phyloP scores from a whole-genome alignment of 1,140 invertebrate species.

The Conus ventricosus region DNA sequence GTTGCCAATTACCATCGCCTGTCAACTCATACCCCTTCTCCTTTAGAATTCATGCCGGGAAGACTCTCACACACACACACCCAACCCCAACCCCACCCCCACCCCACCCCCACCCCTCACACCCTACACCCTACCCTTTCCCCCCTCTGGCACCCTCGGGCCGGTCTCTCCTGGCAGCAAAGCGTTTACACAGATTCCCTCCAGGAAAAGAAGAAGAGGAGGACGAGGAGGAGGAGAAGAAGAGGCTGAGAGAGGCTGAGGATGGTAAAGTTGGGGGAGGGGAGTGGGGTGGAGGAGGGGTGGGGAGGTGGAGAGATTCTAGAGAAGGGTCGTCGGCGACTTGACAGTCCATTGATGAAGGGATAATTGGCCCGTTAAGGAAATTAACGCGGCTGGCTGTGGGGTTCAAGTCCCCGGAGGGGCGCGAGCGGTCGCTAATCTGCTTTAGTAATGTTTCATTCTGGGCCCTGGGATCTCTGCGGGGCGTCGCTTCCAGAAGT shows the following conservation, averaged over 20 bases:
- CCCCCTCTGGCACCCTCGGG: neutral
- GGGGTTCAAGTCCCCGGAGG: conserved; percentile 1
- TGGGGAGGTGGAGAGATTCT: neutral
- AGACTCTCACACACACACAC: neutral
- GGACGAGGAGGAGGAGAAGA: neutral
- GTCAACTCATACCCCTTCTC: conserved; percentile 22
- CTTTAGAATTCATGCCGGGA: conserved; percentile 33
- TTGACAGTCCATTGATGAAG: conserved; percentile 35
- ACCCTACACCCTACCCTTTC: neutral
- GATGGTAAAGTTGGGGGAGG: too few relatives aligned
- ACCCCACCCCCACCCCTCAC: neutral
- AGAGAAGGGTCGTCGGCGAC: neutral
- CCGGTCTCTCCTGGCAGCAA: conserved; percentile 3
- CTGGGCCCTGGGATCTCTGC: conserved; percentile 19
- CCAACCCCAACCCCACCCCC: neutral
- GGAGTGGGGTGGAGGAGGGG: neutral
- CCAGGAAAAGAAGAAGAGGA: neutral
- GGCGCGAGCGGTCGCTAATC: conserved; percentile 34
- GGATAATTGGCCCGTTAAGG: conserved; percentile 38
- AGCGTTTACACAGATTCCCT: conserved; percentile 28
- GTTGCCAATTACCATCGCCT: conserved; percentile 34
- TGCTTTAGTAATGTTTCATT: conserved; percentile 39
- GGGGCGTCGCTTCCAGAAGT: conserved; percentile 19
- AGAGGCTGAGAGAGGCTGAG: conserved; percentile 11
- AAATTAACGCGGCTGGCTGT: conserved; percentile 31